Base-by-base conservation (phyloP, 2,888 invertebrate genomes). In the Lasius fuliginosus region DNA sequence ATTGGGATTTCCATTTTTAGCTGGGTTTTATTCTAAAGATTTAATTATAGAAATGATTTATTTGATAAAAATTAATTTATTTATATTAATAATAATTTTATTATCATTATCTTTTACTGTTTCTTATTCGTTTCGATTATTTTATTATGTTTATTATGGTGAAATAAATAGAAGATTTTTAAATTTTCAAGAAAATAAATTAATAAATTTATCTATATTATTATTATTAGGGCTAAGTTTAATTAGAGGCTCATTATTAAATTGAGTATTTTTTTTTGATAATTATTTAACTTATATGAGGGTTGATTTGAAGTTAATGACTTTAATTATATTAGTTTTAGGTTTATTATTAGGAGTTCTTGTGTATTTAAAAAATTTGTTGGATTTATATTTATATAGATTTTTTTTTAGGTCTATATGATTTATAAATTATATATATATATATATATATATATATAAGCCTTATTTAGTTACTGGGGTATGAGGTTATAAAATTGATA, bases 301-400 rank as follows among this genome's bases (percentile, higher is more conserved):
- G 0, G 0, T 67, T 0, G 11, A 0, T 8, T 0, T 42, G 0
- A 67, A 67, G 8, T 0, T 65, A 5, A 0, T 65, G 0, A 65
- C 64, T 23, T 1, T 40, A 12, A 5, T 11, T 0, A 0, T 12
- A 18, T 12, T 42, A 15, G 1, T 23, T n/a, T 2, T 58, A 5
- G 11, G 58, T 2, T 0, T 8, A 0, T 0, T 62, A 2, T 8
- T 56, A 0, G 23, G 56, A 0, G 1, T 18, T 8, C 0, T 33
- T 1, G 0, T 62, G 0, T 33, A 18, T 18, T 9, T 36, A 5
- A 36, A n/a, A 36, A 36, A n/a, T n/a, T n/a, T n/a, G 11, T 1
- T 11, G 2, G 42, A 3, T 3, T 42, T 67, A 0, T 67, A 42
- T 23, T 3, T 27, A 5, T 27, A 15, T 23, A 3, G 11, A 1